phyloP scores from a whole-genome alignment of 2,888 invertebrate species.

The Drosophila melanosoma region DNA sequence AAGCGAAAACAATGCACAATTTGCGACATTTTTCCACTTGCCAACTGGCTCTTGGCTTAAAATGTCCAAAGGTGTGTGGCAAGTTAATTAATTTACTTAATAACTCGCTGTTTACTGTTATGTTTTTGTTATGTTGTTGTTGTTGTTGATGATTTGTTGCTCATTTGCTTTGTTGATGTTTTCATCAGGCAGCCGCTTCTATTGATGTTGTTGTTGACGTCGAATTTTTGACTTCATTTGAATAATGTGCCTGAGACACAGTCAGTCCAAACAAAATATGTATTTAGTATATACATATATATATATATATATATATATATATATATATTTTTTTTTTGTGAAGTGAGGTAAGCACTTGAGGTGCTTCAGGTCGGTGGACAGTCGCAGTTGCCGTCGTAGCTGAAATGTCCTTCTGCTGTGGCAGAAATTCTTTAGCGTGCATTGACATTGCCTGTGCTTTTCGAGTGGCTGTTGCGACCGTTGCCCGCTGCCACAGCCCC shows the following conservation, averaged over 20 bases:
- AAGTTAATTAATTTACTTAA: conserved; percentile 75
- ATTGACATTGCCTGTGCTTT: conserved; percentile 69
- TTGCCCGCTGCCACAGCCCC: conserved; percentile 6
- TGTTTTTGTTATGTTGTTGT: conserved; percentile 8
- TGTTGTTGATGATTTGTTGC: conserved; percentile 18
- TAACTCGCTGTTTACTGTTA: conserved; percentile 60
- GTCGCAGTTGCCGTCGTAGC: conserved; percentile 27
- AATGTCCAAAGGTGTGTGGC: conserved; percentile 59
- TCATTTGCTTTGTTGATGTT: conserved; percentile 52
- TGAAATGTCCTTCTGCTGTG: conserved; percentile 78
- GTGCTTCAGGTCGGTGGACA: conserved; percentile 51
- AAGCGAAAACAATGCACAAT: conserved; percentile 72
- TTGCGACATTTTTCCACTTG: conserved; percentile 71
- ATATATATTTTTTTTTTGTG: conserved; percentile 32
- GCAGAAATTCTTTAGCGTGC: conserved; percentile 77
- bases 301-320: conserved; percentile 26
- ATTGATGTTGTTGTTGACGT: conserved; percentile 24
- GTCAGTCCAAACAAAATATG: conserved; percentile 38
- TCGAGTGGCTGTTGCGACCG: conserved; percentile 45
- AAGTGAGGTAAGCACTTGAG: conserved; percentile 70
- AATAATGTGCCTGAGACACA: conserved; percentile 38
- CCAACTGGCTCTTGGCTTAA: conserved; percentile 16
- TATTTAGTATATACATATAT: conserved; percentile 20
- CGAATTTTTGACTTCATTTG: conserved; percentile 66
- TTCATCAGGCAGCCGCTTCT: conserved; percentile 49